Evolutionary conservation across 2,113 vertebrate species (phyloP).

Genomic region (Meleagris gallopavo): DNA sequence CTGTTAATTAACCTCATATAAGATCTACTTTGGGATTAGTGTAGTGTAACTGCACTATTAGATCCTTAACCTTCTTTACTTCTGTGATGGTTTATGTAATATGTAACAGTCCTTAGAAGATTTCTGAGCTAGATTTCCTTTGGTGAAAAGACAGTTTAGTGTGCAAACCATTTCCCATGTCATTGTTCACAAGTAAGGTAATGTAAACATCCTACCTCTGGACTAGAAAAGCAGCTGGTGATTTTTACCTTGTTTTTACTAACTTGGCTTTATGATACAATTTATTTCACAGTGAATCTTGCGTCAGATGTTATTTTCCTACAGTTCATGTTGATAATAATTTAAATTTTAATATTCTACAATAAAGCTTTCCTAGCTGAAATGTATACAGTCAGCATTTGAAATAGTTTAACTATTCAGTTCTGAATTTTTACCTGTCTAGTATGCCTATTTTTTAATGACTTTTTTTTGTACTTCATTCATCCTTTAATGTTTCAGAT

Average conservation of each 20-base stretch:
- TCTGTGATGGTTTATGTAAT: background rate
- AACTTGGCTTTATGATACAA: background rate
- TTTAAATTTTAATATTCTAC: constrained; percentile 4
- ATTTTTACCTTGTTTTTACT: background rate
- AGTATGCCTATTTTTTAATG: background rate
- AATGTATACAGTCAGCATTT: background rate
- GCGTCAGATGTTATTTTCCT: background rate
- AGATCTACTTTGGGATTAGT: background rate
- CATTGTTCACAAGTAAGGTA: background rate
- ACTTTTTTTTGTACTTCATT: background rate
- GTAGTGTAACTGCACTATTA: background rate
- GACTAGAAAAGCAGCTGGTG: background rate
- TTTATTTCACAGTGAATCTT: constrained; percentile 1
- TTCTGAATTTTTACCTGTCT: background rate
- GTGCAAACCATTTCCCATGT: background rate
- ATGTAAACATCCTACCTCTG: background rate
- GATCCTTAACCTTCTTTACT: background rate
- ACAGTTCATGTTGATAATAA: background rate
- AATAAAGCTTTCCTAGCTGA: background rate
- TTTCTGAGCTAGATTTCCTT: background rate
- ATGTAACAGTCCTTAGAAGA: background rate
- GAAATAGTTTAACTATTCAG: background rate
- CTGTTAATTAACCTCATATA: constrained; percentile 24
- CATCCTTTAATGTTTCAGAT: background rate
- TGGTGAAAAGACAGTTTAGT: background rate